Percentiles rank a stretch among this genome's conserved stretches.
phyloP scores from a whole-genome alignment of 2,888 invertebrate genomes.

The Ophion ventricosus region DNA sequence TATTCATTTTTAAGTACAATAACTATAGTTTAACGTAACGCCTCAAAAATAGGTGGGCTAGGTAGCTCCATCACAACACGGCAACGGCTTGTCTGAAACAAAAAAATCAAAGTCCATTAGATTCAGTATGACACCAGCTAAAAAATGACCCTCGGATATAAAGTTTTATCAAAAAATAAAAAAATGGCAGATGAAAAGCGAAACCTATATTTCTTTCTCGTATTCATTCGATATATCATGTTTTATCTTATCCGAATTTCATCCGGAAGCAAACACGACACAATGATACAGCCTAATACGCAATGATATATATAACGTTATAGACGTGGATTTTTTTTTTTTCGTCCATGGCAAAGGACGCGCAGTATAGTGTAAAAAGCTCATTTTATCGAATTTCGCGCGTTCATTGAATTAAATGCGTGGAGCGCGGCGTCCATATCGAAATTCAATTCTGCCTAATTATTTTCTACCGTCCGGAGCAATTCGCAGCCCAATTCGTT shows the following conservation, averaged over 20 bases:
- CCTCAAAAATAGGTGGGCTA: too few relatives aligned
- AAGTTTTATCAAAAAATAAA: too few relatives aligned
- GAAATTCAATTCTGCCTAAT: constrained; percentile 24
- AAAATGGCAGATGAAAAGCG: too few relatives aligned
- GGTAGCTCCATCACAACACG: too few relatives aligned
- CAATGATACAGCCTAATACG: neutral
- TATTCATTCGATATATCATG: too few relatives aligned
- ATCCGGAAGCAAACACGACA: neutral
- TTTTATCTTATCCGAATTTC: neutral
- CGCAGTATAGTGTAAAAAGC: neutral
- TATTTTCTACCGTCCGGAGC: constrained; percentile 18
- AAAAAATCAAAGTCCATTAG: too few relatives aligned
- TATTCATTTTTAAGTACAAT: too few relatives aligned
- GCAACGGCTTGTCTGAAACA: too few relatives aligned
- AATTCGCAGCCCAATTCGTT: constrained; percentile 23
- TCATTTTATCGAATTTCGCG: neutral
- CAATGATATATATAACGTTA: neutral
- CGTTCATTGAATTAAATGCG: constrained; percentile 13
- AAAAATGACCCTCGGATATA: too few relatives aligned
- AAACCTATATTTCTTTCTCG: too few relatives aligned
- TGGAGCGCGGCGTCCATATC: constrained; percentile 5
- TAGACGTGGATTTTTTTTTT: neutral
- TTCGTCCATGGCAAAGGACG: neutral
- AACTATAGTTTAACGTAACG: too few relatives aligned
- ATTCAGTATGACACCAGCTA: too few relatives aligned